A percentile compares a stretch with the other conserved stretches of the same genome.
Conservation (phyloP, 2,113 vertebrate genomes). For the Hemichromis elongatus region DNA sequence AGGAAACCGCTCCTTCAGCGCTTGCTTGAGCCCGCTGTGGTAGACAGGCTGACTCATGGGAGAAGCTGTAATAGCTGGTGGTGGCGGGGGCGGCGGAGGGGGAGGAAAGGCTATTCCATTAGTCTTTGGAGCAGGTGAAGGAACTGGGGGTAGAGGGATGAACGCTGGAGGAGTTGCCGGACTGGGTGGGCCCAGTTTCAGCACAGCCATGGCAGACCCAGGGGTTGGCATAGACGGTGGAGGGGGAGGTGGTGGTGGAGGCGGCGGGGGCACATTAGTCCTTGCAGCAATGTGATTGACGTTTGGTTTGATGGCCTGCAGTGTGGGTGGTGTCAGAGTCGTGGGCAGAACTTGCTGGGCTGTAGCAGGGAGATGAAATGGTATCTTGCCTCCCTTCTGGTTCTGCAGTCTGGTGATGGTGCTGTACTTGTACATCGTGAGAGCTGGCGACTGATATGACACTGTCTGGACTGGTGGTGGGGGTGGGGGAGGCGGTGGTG, state of each 20-base stretch:
- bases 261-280: conserved; percentile 76
- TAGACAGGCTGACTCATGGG: conserved; percentile 7
- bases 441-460: conserved; percentile 70
- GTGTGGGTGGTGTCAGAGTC: not conserved
- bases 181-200: conserved; percentile 74
- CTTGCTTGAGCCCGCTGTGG: conserved; percentile 49
- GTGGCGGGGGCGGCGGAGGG: conserved; percentile 57
- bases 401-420: conserved; percentile 84
- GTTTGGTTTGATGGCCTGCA: conserved; percentile 68
- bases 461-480: conserved; percentile 56
- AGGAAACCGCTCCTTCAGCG: conserved; percentile 73
- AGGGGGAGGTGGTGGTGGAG: conserved; percentile 72
- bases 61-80: conserved; percentile 43
- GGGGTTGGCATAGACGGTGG: conserved; percentile 76
- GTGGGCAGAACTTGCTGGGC: conserved; percentile 52
- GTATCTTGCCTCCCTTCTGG: conserved; percentile 38
- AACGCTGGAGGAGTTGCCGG: conserved; percentile 63
- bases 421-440: conserved; percentile 85
- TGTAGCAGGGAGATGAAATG: not conserved
- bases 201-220: conserved; percentile 82
- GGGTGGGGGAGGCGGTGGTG: conserved; percentile 67
- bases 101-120: conserved; percentile 50
- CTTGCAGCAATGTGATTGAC: conserved; percentile 71
- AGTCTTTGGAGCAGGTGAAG: conserved; percentile 39
- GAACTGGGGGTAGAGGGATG: conserved; percentile 65